Percentiles rank a stretch among this genome's conserved stretches.
Conservation (phyloP, 2,797 vertebrate genomes). For the Chiroxiphia lanceolata region DNA sequence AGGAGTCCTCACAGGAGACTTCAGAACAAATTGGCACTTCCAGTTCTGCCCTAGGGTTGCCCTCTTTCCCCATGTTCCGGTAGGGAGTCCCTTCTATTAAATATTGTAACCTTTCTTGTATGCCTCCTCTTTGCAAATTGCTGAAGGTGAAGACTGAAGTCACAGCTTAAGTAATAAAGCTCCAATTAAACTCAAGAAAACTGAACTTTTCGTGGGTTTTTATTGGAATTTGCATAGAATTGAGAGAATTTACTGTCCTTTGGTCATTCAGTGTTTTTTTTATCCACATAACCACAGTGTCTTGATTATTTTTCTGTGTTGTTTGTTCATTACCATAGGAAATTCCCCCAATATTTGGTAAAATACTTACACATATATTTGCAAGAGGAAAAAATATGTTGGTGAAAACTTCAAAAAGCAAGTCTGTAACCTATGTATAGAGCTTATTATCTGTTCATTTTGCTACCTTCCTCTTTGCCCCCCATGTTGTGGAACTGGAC, state of each 20-base stretch:
- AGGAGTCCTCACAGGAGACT: neutral
- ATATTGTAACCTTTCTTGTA: slow-evolving; percentile 45
- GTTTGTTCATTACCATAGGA: neutral
- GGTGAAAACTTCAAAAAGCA: neutral
- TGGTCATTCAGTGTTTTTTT: neutral
- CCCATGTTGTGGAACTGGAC: neutral
- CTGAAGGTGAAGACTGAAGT: slow-evolving; percentile 72
- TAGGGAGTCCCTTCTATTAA: slow-evolving; percentile 11
- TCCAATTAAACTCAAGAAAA: slow-evolving; percentile 18
- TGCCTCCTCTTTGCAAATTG: slow-evolving; percentile 62
- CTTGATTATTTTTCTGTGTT: neutral
- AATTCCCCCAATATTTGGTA: neutral
- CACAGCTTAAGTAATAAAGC: slow-evolving; percentile 77
- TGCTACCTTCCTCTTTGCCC: neutral
- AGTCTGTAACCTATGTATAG: neutral
- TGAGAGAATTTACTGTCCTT: neutral
- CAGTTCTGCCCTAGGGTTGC: neutral
- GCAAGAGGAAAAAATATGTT: neutral
- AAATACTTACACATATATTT: neutral
- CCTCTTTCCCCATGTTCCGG: neutral
- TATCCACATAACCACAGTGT: neutral
- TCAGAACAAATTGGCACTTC: slow-evolving; percentile 3
- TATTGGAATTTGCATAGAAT: slow-evolving; percentile 5
- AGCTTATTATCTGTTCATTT: neutral
- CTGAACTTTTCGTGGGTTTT: neutral